Conservation (phyloP, 2,113 vertebrate species). For the Caloenas nicobarica region DNA sequence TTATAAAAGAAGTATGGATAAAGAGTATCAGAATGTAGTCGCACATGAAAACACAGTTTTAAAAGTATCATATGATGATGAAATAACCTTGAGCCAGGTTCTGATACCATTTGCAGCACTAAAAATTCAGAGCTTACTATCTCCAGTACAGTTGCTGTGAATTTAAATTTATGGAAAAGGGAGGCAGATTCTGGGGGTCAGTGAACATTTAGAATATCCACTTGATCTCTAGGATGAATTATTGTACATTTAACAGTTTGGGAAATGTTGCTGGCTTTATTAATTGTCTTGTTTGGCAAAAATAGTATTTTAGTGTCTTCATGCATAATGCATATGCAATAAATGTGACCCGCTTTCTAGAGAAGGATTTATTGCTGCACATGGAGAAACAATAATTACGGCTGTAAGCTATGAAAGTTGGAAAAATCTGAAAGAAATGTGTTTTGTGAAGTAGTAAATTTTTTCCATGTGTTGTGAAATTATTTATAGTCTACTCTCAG, state of each 20-base stretch:
- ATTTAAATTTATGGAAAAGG: neutral
- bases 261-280: slow-evolving; percentile 35
- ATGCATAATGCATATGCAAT: neutral
- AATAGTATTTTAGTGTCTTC: slow-evolving; percentile 5
- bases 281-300: neutral
- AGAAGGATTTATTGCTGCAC: slow-evolving; percentile 37
- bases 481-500: slow-evolving; percentile 28
- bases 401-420: slow-evolving; percentile 41
- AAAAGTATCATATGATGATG: neutral
- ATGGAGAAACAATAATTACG: slow-evolving; percentile 41
- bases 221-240: slow-evolving; percentile 2
- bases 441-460: slow-evolving; percentile 40
- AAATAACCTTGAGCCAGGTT: neutral
- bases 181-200: neutral
- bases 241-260: neutral
- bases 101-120: neutral
- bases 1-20: neutral
- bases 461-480: slow-evolving; percentile 47
- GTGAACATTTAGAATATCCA: neutral
- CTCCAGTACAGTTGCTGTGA: neutral
- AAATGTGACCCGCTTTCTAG: neutral
- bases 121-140: neutral
- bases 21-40: neutral
- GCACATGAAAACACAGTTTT: neutral
- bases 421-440: slow-evolving; percentile 40